phyloP scores from a whole-genome alignment of 2,888 invertebrate species.

The Dorcus parallelipipedus region DNA sequence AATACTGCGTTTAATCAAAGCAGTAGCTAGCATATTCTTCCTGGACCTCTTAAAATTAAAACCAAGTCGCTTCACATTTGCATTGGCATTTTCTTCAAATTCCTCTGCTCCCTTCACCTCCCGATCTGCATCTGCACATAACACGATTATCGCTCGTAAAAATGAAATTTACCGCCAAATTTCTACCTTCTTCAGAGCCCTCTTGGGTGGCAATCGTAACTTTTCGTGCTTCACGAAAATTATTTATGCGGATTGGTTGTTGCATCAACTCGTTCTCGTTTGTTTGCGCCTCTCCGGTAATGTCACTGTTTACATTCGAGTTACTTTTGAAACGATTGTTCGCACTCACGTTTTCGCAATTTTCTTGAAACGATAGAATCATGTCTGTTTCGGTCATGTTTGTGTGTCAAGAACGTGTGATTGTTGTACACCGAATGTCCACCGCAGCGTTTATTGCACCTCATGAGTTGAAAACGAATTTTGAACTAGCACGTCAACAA shows the following conservation, averaged over 20 bases:
- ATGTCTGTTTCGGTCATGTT: constrained; percentile 35
- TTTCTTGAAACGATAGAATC: constrained; percentile 31
- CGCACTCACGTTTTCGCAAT: constrained; percentile 34
- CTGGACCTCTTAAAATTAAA: constrained; percentile 10
- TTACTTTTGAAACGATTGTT: constrained; percentile 22
- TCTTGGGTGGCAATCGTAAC: constrained; percentile 33
- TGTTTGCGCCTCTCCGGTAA: constrained; percentile 5
- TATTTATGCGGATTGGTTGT: constrained; percentile 8
- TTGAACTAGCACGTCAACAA: not conserved
- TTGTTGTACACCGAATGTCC: not conserved
- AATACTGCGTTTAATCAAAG: constrained; percentile 26
- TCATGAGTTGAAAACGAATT: not conserved
- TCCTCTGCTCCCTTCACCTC: not conserved
- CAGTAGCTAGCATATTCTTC: constrained; percentile 16
- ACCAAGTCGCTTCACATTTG: not conserved
- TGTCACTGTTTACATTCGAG: constrained; percentile 24
- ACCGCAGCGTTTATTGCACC: not conserved
- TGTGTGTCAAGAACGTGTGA: constrained; percentile 24
- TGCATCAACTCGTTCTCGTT: constrained; percentile 14
- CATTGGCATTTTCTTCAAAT: not conserved
- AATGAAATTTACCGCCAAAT: constrained; percentile 42
- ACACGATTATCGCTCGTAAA: constrained; percentile 9
- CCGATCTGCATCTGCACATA: not conserved
- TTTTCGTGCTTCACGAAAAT: constrained; percentile 5
- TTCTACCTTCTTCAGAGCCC: constrained; percentile 33